Base-by-base conservation (phyloP, 2,888 invertebrate species). In the Leptinotarsa peninsularis region DNA sequence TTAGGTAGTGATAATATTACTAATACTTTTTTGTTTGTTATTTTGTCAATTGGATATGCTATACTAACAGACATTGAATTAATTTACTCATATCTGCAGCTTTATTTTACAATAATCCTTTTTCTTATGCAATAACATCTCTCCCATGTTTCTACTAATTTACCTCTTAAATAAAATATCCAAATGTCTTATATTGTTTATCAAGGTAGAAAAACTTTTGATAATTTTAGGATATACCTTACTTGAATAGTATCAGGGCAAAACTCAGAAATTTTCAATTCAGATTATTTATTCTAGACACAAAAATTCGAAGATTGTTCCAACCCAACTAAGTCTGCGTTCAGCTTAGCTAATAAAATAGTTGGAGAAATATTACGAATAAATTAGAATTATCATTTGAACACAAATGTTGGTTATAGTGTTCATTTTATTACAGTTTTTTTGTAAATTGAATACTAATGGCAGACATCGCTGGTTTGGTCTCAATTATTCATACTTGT, bases 1-100 rank as follows among this genome's bases (percentile, higher is more conserved):
- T 72, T 76, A 74, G 76, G 76, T 76, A 76, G 67, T 71, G 52
- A 73, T 63, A 43, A 63, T 58, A 58, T 23, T 67, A 76, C 76
- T 76, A 76, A 74, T 76, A 74, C 4, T 23, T 58, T 58, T 23
- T 58, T 23, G 10, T 27, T n/a, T 54, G 56, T 70, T 67, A 15
- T 33, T 63, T 63, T 63, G 27, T 21, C 49, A 58, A 60, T 54
- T 58, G 58, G 49, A 70, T 70, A 49, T 70, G 58, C 49, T 58
- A 33, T 58, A 70, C 70, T 70, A 70, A 70, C 70, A 58, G 14
- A 23, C 58, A 21, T 33, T 56, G 13, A n/a, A 68, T 43, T 68
- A 33, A 69, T 69, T 54, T n/a, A 70, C 49, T 70, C 14, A 60
- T 27, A 63, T 63, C 63, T 33, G 33, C 63, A 63, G 63, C 63